Base-by-base conservation (phyloP, 2,797 vertebrate genomes). In the Acanthurus lineatus region DNA sequence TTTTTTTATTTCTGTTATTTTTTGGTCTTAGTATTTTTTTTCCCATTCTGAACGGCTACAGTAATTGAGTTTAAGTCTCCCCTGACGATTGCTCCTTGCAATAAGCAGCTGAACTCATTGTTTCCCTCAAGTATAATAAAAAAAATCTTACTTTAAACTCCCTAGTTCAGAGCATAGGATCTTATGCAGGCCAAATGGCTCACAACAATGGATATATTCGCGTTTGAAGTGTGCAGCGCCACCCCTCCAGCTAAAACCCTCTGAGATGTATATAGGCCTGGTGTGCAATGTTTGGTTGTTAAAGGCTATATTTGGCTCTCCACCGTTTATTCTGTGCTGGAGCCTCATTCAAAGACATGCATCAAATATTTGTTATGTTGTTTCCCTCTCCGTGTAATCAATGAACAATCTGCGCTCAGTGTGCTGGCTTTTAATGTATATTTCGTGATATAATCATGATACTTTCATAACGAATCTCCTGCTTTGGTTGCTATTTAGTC, bases 61-160 rank as follows among this genome's bases (percentile, higher is more conserved):
- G 96, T 98, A 97, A 98, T 98, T 99, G 97, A 97, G 96, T 98
- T 98, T 97, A 98, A 96, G 96, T 97, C 96, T 98, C 97, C 97
- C 97, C 93, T 96, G 97, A 96, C 97, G 96, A 97, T 97, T 97
- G 96, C 96, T 97, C 96, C 94, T 95, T 96, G 97, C 97, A 98
- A 97, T 98, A 97, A 99, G 96, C 96, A 97, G 96, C 97, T 98
- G 97, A 99, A 98, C 97, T 97, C 96, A 96, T 96, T 96, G 96
- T 97, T 98, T 97, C 97, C 97, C 97, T 97, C 95, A 97, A 97
- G 97, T 97, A 97, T 97, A 97, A 97, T 97, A 88, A 68, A 78
- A 77, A 75, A 86, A 81, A 95, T 96, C 96, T 96, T 96, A 96
- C 97, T 97, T 96, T 97, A 95, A 97, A 96, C 96, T 96, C 95